Evolutionary conservation across 2,797 vertebrate genomes (phyloP).

Genomic region (Huso huso): DNA sequence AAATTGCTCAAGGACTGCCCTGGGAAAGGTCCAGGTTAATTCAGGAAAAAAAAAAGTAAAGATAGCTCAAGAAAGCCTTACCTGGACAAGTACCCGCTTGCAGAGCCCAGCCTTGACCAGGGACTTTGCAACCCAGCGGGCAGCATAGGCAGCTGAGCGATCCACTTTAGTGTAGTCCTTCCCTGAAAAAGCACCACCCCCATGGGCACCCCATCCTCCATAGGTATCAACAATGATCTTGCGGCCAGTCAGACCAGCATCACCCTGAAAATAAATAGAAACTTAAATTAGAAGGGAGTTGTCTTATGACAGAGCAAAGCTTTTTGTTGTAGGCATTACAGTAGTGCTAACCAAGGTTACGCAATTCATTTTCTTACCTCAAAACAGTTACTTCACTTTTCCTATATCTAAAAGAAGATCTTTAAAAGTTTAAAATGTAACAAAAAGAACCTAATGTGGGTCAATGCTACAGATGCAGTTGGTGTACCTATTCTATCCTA

Average conservation of each 20-base stretch:
- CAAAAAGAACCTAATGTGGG: too few species aligned
- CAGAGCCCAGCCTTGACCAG: slow-evolving; percentile 88
- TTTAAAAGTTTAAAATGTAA: too few species aligned
- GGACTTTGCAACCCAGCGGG: slow-evolving; percentile 93
- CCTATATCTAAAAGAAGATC: background rate
- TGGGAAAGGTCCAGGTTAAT: slow-evolving; percentile 12
- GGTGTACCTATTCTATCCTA: too few species aligned
- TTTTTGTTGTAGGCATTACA: background rate
- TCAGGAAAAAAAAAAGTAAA: background rate
- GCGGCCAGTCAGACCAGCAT: slow-evolving; percentile 87
- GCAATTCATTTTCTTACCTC: background rate
- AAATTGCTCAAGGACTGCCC: background rate
- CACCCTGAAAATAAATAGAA: slow-evolving; percentile 59
- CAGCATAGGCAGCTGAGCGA: slow-evolving; percentile 88
- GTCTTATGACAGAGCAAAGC: too few species aligned
- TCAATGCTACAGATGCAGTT: too few species aligned
- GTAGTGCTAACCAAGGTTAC: background rate
- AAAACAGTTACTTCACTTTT: background rate
- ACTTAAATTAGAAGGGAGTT: background rate
- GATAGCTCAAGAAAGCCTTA: slow-evolving; percentile 34
- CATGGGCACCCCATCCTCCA: slow-evolving; percentile 92
- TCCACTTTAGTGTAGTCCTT: slow-evolving; percentile 98
- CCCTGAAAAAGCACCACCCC: slow-evolving; percentile 91
- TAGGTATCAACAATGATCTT: slow-evolving; percentile 97
- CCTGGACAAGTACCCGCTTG: slow-evolving; percentile 87